A percentile compares a stretch with the other conserved stretches of the same genome.
Conservation (phyloP, 2,113 vertebrate species). For the Ceyx cyanopectus region DNA sequence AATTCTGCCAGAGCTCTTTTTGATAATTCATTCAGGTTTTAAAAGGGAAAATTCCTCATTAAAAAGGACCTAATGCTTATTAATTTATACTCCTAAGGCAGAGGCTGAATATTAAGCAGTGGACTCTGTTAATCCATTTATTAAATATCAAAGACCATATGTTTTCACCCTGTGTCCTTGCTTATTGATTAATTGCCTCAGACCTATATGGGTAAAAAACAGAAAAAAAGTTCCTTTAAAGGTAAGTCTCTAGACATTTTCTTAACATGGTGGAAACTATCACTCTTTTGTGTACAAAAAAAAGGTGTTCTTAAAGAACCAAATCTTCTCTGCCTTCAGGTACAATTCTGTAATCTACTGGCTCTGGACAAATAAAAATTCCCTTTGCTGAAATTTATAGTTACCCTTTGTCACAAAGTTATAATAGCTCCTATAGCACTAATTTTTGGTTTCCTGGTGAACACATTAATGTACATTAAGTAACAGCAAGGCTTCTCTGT, state of each 20-base stretch:
- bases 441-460: background rate
- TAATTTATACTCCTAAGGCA: slow-evolving; percentile 79
- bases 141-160: slow-evolving; percentile 81
- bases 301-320: background rate
- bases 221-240: background rate
- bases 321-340: background rate
- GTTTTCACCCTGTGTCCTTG: slow-evolving; percentile 71
- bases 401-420: background rate
- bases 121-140: slow-evolving; percentile 77
- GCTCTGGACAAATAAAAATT: background rate
- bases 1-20: slow-evolving; percentile 80
- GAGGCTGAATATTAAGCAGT: slow-evolving; percentile 75
- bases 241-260: background rate
- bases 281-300: background rate
- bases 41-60: slow-evolving; percentile 81
- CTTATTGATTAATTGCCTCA: slow-evolving; percentile 76
- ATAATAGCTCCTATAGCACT: background rate
- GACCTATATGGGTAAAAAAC: slow-evolving; percentile 52
- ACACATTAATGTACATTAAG: background rate
- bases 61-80: slow-evolving; percentile 78
- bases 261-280: background rate
- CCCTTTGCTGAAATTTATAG: background rate
- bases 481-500: background rate
- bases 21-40: slow-evolving; percentile 82
- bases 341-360: background rate